Evolutionary conservation across 1,140 invertebrate genomes (phyloP), one percentile per base, ranked within the genome.

Genomic region (Danaus plexippus): DNA sequence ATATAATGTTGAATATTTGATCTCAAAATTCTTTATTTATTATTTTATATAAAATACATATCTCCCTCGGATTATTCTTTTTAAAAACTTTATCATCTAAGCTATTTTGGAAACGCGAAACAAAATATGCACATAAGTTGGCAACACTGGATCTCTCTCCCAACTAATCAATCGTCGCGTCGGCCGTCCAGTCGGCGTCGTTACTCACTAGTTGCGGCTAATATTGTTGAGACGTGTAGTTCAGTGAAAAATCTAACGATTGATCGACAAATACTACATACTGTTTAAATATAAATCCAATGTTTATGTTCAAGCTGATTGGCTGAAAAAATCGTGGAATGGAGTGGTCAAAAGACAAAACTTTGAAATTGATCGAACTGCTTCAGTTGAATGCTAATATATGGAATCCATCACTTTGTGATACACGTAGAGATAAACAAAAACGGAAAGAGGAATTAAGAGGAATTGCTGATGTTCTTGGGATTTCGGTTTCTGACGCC

Each of bases 311-410:
- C 67, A 61, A 61, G 66, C 64, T 54, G 43, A 63, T 61, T 65
- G 54, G 66, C 44, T 40, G 50, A 66, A 62, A 55, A 63, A 63
- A 61, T 63, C 50, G 61, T 51, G 61, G 61, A 63, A 83, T 86
- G 81, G 79, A 85, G 71, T 83, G 83, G 83, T 79, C 83, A 3
- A 83, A 83, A 61, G 83, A 83, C 45, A 86, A 77, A 64, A 86
- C 83, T 47, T 59, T 86, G 51, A 85, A 82, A 67, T 67, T 86
- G 53, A 79, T 85, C 22, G 83, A 81, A 40, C 60, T 83, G 52
- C 63, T 86, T 54, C 83, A 86, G 75, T 58, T 80, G 15, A 86
- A 82, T 47, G 76, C 83, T 42, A 74, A 66, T 52, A 60, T 86
- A 8, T 86, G 83, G 83, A 86, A 85, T 61, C 73, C 83, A 7